phyloP scores from a whole-genome alignment of 2,113 vertebrate species.

The Perca fluviatilis region DNA sequence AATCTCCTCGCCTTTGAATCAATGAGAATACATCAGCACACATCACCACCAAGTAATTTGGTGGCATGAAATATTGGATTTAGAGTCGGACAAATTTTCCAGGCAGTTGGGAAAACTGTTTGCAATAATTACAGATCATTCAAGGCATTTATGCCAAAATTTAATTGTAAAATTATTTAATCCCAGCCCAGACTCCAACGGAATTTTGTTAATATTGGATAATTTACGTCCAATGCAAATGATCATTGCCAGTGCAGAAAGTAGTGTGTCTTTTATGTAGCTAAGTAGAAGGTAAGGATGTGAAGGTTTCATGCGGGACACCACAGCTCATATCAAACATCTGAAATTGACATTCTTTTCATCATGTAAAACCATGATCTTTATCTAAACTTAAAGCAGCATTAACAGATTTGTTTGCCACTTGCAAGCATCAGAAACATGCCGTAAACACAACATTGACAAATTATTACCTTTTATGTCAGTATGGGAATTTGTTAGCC shows the following conservation, averaged over 20 bases:
- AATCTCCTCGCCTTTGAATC: constrained; percentile 66
- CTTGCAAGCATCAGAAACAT: not conserved
- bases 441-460: not conserved
- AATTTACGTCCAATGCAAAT: not conserved
- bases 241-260: not conserved
- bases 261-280: not conserved
- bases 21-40: constrained; percentile 73
- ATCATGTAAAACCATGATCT: not conserved
- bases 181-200: constrained; percentile 13
- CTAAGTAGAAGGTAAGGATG: not conserved
- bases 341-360: not conserved
- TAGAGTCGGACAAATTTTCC: constrained; percentile 51
- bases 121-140: constrained; percentile 45
- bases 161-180: constrained; percentile 38
- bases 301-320: not conserved
- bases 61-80: constrained; percentile 74
- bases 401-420: not conserved
- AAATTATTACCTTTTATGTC: not conserved
- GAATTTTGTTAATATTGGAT: constrained; percentile 8
- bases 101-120: constrained; percentile 36
- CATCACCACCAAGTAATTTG: constrained; percentile 63
- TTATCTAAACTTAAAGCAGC: not conserved
- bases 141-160: constrained; percentile 18
- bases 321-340: not conserved
- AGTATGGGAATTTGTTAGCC: not conserved